Conservation (phyloP, 2,797 vertebrate genomes). For the Balearica regulorum region DNA sequence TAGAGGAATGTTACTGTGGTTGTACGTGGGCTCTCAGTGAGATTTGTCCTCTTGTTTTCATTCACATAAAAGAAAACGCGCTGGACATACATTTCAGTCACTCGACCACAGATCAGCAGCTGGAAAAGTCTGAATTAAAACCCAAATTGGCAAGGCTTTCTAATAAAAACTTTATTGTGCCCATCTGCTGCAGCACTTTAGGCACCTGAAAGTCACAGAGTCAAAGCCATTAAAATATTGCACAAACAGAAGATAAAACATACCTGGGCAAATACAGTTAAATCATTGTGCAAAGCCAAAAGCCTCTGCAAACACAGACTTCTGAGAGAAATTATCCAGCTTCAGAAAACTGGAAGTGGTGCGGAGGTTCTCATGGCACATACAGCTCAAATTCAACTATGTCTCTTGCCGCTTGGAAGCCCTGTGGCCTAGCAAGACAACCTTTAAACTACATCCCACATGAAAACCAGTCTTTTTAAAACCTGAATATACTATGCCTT, state of each 20-base stretch:
- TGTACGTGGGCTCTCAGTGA: fast-evolving
- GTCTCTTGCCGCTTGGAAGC: neutral
- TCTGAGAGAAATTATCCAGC: neutral
- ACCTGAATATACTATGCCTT: neutral
- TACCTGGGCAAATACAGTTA: neutral
- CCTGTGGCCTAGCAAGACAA: neutral
- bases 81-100: neutral
- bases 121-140: neutral
- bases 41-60: neutral
- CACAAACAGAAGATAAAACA: neutral
- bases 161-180: neutral
- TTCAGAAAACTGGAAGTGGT: neutral
- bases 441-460: neutral
- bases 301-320: neutral
- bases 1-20: neutral
- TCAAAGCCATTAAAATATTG: slow-evolving; percentile 4
- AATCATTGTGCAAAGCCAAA: neutral
- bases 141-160: neutral
- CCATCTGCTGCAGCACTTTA: neutral
- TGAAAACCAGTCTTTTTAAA: neutral
- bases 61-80: neutral
- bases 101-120: neutral
- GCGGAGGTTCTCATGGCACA: neutral
- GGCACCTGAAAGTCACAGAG: neutral
- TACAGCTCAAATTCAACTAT: neutral